These are phyloP conservation scores for Capitulum mitella DNA, from an alignment of 2,888 invertebrate species.

Conservation along the genomic window DNA sequence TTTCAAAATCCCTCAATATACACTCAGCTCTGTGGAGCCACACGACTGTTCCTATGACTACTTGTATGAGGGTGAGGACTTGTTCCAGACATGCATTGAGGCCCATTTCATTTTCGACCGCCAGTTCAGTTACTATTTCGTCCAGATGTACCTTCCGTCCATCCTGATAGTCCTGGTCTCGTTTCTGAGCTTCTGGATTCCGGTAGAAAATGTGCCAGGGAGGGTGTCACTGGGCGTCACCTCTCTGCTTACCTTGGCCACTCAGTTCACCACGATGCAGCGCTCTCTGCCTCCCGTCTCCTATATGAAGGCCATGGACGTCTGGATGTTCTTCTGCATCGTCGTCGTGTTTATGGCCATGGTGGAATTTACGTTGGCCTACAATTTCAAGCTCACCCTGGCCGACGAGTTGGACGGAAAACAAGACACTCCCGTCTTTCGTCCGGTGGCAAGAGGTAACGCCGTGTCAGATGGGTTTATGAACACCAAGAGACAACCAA, in stretches of 20 bases:
- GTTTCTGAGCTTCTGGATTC: neutral
- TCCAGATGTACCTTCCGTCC: neutral
- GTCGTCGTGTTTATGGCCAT: neutral
- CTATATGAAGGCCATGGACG: neutral
- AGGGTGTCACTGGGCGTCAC: neutral
- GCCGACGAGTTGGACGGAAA: neutral
- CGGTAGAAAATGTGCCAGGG: neutral
- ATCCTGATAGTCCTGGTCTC: neutral
- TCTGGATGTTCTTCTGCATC: constrained; percentile 9
- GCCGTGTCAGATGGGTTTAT: neutral
- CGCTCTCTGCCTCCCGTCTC: neutral
- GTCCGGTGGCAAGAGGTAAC: neutral
- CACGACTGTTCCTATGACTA: neutral
- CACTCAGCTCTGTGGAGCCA: neutral
- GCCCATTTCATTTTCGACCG: neutral
- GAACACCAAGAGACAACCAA: neutral
- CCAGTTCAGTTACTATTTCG: constrained; percentile 9
- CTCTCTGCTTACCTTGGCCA: neutral
- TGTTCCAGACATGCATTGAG: neutral
- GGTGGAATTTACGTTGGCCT: neutral
- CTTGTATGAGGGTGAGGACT: neutral
- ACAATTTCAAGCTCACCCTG: neutral
- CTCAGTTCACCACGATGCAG: neutral
- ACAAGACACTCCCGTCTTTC: neutral
- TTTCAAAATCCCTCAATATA: neutral